phyloP scores from a whole-genome alignment of 2,888 invertebrate species.

The Phaonia tiefii region DNA sequence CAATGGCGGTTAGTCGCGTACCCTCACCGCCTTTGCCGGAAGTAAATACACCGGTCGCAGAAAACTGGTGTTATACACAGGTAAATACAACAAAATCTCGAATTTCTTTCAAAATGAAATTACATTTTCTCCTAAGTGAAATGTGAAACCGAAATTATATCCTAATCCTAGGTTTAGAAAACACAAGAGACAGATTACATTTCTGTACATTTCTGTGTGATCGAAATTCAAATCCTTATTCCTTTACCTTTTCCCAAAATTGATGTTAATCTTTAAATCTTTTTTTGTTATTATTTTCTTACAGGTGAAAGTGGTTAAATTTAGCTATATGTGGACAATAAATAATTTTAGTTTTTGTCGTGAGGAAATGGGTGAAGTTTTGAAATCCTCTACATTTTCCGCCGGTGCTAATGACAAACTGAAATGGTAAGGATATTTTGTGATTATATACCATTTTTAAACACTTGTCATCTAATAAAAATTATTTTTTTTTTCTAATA shows the following conservation, averaged over 20 bases:
- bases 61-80: constrained; percentile 99
- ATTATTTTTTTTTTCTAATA: constrained; percentile 30
- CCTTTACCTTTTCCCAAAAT: no score
- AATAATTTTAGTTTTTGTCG: constrained; percentile 99
- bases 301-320: constrained; percentile 99
- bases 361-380: constrained; percentile 99
- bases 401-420: constrained; percentile 99
- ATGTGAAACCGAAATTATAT: constrained; percentile 29
- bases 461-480: not conserved
- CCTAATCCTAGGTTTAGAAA: constrained; percentile 25
- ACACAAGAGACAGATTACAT: constrained; percentile 22
- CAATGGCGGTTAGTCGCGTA: constrained; percentile 97
- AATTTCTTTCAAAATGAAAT: not conserved
- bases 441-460: not conserved
- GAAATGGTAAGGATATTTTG: constrained; percentile 88
- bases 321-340: constrained; percentile 99
- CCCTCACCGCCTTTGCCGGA: constrained; percentile 97
- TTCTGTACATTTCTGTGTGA: constrained; percentile 21
- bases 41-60: constrained; percentile 98
- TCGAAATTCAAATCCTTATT: constrained; percentile 54
- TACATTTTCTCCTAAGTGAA: constrained; percentile 27
- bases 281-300: constrained; percentile 75
- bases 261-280: constrained; percentile 24
- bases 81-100: constrained; percentile 82
- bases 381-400: constrained; percentile 99